Evolutionary conservation across 2,797 vertebrate species (phyloP).

Genomic region (Megaceryle alcyon): DNA sequence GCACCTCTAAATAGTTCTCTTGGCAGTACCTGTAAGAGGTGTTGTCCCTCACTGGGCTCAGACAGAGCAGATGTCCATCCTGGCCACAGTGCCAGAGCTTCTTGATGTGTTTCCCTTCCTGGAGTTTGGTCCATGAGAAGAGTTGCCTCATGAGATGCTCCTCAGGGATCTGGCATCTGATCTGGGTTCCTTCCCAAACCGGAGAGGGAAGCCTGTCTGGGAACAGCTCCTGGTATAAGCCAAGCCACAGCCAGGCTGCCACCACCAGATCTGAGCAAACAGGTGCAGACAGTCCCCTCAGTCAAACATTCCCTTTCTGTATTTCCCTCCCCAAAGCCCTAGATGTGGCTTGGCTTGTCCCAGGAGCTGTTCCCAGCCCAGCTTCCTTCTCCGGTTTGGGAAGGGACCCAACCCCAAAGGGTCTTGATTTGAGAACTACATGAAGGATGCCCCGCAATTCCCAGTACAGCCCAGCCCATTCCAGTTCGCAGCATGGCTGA

Average conservation of each 20-base stretch:
- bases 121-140: not conserved
- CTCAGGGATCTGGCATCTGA: not conserved
- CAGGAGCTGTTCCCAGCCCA: too few relatives aligned
- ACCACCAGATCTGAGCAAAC: not conserved
- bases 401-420: not conserved
- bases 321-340: not conserved
- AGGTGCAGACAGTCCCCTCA: not conserved
- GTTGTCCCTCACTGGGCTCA: not conserved
- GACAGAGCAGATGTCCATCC: not conserved
- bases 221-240: not conserved
- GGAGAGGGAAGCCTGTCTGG: not conserved
- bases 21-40: not conserved
- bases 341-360: too few relatives aligned
- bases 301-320: not conserved
- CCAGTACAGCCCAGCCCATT: not conserved
- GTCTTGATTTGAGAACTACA: not conserved
- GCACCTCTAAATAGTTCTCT: not conserved
- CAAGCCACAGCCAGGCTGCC: accelerated
- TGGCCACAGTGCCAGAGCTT: not conserved
- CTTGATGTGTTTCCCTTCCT: not conserved
- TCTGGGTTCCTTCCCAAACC: too few relatives aligned
- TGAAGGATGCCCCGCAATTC: not conserved
- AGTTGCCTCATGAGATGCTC: not conserved
- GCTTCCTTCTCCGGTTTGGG: too few relatives aligned
- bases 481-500: not conserved